phyloP scores from a whole-genome alignment of 2,888 invertebrate genomes.

The Teinopalpus imperialis region DNA sequence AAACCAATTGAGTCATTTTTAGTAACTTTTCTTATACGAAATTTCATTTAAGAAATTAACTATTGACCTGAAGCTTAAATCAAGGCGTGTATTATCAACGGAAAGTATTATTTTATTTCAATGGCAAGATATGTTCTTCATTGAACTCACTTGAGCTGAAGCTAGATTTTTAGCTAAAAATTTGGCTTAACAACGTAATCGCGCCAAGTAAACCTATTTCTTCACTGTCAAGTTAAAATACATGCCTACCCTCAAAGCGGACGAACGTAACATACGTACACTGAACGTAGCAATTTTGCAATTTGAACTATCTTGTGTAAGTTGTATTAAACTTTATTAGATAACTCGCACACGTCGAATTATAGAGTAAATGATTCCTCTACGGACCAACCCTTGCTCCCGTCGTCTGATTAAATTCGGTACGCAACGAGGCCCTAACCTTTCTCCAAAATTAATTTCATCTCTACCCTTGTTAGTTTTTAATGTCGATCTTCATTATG shows the following conservation, averaged over 20 bases:
- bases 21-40: too few relatives aligned
- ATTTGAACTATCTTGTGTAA: slow-evolving; percentile 21
- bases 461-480: slow-evolving; percentile 36
- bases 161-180: too few relatives aligned
- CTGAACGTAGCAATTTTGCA: slow-evolving; percentile 14
- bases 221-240: too few relatives aligned
- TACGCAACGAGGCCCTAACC: slow-evolving; percentile 39
- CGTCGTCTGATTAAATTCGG: slow-evolving; percentile 41
- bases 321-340: slow-evolving; percentile 24
- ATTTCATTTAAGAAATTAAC: too few relatives aligned
- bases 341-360: slow-evolving; percentile 24
- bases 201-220: too few relatives aligned
- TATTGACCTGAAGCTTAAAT: too few relatives aligned
- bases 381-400: slow-evolving; percentile 28
- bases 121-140: too few relatives aligned
- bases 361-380: slow-evolving; percentile 22
- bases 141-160: too few relatives aligned
- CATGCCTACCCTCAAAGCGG: background rate
- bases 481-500: slow-evolving; percentile 24
- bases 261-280: slow-evolving; percentile 6
- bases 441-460: slow-evolving; percentile 39
- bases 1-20: too few relatives aligned
- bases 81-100: too few relatives aligned
- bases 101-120: too few relatives aligned
- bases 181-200: too few relatives aligned